Conservation (phyloP, 2,888 invertebrate species). For the Drosophila helvetica region DNA sequence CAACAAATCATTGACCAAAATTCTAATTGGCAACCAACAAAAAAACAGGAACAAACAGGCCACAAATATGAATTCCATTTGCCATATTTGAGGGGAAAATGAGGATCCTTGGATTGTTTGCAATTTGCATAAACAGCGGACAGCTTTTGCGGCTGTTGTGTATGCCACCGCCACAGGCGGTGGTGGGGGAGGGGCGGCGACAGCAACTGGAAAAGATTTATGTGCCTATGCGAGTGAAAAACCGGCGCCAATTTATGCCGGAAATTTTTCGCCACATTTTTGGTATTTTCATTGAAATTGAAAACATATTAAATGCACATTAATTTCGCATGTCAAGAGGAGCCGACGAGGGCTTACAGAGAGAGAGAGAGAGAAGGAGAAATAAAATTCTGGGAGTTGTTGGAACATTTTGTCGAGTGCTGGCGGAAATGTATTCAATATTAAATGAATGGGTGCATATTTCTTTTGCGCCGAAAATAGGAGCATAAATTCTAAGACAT, state of each 20-base stretch:
- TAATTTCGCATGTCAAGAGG: slow-evolving; percentile 53
- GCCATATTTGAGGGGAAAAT: slow-evolving; percentile 38
- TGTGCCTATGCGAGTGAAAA: slow-evolving; percentile 31
- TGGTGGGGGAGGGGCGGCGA: not conserved
- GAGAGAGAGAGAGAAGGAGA: slow-evolving; percentile 1
- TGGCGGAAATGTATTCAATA: slow-evolving; percentile 29
- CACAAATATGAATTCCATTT: slow-evolving; percentile 56
- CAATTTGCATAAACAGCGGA: slow-evolving; percentile 58
- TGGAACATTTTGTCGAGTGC: slow-evolving; percentile 8
- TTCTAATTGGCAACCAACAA: slow-evolving; percentile 53
- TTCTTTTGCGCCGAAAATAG: not conserved
- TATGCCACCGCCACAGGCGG: slow-evolving; percentile 4
- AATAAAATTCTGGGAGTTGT: slow-evolving; percentile 28
- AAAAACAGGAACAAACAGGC: slow-evolving; percentile 39
- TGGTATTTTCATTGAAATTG: slow-evolving; percentile 56
- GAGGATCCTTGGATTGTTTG: slow-evolving; percentile 43
- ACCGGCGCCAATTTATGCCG: slow-evolving; percentile 61
- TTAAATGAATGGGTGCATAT: slow-evolving; percentile 3
- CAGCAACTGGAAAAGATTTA: slow-evolving; percentile 55
- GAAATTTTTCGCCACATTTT: slow-evolving; percentile 66
- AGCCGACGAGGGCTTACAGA: slow-evolving; percentile 20
- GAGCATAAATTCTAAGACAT: not conserved
- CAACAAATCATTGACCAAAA: slow-evolving; percentile 42
- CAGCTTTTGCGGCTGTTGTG: slow-evolving; percentile 34
- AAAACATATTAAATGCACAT: slow-evolving; percentile 73